Evolutionary conservation across 2,113 vertebrate species (phyloP), one percentile per base, ranked within the genome.

Genomic region (Protobothrops flavoviridis): DNA sequence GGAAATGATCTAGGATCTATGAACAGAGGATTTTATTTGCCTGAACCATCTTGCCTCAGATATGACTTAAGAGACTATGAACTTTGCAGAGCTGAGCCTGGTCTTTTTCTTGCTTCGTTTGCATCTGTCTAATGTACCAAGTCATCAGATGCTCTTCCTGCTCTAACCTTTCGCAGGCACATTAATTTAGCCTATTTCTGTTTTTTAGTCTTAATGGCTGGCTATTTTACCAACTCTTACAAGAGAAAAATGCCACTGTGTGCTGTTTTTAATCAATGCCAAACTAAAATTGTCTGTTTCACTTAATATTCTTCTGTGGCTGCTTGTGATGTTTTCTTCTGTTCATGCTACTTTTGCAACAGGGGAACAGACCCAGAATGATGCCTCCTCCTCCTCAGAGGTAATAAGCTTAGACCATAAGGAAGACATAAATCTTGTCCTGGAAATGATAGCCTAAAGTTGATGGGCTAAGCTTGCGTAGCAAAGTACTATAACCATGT

Each of bases 91-190:
- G 45, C 69, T 90, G 69, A 85, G 69, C 88, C 74, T 90, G 91
- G 21, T 9, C 4, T 92, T 92, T 94, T 93, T 87, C 26, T 92
- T 43, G 6, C 1, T 74, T 94, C 91, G 74, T 92, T 93, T 95
- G 91, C 33, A 26, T 89, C 87, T 92, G 92, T 91, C 29, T 85
- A 90, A n/a, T 95, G 92, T 91, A 91, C 26, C 56, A 45, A 89
- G 29, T 29, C 69, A 3, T 57, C 24, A 94, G 90, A 91, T 43
- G 48, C 11, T 92, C 56, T 52, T 92, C 29, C 52, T 89, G 88
- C 39, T 55, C 23, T 95, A 95, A 95, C 88, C 87, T 96, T 96
- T 95, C 26, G 7, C 74, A 91, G 24, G 20, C 24, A 93, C 92
- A 89, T 94, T 90, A 94, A 89, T 94, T 91, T 94, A 93, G 11